Conservation (phyloP, 2,113 vertebrate species). For the Catharus fuscescens region DNA sequence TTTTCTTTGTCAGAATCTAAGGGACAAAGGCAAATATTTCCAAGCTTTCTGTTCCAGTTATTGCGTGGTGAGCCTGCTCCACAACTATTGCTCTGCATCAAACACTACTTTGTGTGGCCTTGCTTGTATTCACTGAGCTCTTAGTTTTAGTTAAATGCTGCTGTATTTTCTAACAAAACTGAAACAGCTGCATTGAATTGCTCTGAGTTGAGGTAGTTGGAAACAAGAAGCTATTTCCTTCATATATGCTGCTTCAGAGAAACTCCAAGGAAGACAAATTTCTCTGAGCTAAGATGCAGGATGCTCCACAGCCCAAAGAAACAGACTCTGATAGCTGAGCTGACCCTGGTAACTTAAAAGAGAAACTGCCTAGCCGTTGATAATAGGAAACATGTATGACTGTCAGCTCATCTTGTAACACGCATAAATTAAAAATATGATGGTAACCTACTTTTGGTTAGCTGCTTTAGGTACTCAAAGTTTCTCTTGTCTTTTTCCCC, state of each 20-base stretch:
- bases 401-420: neutral
- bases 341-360: neutral
- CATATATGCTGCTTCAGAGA: neutral
- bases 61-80: neutral
- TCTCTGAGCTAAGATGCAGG: neutral
- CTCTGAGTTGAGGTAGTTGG: neutral
- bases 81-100: neutral
- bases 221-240: neutral
- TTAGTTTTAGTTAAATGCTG: neutral
- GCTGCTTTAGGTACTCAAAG: conserved; percentile 39
- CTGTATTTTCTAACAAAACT: neutral
- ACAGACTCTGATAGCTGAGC: neutral
- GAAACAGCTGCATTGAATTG: neutral
- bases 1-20: neutral
- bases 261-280: neutral
- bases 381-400: neutral
- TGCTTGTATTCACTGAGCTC: neutral
- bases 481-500: conserved; percentile 14
- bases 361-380: neutral
- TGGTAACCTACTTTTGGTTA: conserved; percentile 54
- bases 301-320: neutral
- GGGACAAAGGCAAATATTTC: neutral
- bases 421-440: conserved; percentile 21
- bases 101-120: neutral
- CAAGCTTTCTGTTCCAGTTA: neutral